Evolutionary conservation across 1,140 invertebrate species (phyloP).

Genomic region (Papilio dardanus): DNA sequence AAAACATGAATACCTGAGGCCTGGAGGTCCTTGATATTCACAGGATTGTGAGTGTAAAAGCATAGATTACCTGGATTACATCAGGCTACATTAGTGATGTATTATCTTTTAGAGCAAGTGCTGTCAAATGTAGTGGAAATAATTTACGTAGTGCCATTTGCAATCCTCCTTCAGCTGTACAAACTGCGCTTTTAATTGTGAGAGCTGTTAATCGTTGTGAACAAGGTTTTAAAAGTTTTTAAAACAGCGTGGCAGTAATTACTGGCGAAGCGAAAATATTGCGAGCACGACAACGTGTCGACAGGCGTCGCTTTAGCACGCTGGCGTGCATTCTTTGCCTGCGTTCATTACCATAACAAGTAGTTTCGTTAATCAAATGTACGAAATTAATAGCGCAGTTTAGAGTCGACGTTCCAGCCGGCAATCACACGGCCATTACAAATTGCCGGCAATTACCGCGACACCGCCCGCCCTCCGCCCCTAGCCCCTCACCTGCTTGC

Average conservation of each 20-base stretch:
- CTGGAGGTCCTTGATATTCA: not conserved
- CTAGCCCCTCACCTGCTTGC: constrained; percentile 48
- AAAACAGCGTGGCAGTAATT: constrained; percentile 69
- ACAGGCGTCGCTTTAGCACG: constrained; percentile 75
- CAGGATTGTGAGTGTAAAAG: not conserved
- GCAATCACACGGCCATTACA: constrained; percentile 79
- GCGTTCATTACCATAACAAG: constrained; percentile 81
- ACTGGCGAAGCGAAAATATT: constrained; percentile 75
- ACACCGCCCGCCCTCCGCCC: constrained; percentile 59
- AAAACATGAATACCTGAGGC: not conserved
- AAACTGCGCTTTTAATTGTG: constrained; percentile 37
- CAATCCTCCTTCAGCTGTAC: constrained; percentile 17
- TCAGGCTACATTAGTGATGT: not conserved
- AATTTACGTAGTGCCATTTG: constrained; percentile 24
- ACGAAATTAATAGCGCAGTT: constrained; percentile 81
- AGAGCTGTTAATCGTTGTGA: constrained; percentile 49
- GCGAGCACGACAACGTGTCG: constrained; percentile 76
- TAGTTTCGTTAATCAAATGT: constrained; percentile 82
- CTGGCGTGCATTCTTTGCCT: constrained; percentile 79
- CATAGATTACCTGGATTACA: not conserved
- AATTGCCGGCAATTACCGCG: constrained; percentile 80
- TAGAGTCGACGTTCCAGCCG: constrained; percentile 75
- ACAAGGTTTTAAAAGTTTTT: constrained; percentile 68
- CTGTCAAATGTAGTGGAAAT: constrained; percentile 21
- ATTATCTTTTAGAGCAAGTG: not conserved